phyloP scores from a whole-genome alignment of 2,888 invertebrate species.

The Cerceris rybyensis region DNA sequence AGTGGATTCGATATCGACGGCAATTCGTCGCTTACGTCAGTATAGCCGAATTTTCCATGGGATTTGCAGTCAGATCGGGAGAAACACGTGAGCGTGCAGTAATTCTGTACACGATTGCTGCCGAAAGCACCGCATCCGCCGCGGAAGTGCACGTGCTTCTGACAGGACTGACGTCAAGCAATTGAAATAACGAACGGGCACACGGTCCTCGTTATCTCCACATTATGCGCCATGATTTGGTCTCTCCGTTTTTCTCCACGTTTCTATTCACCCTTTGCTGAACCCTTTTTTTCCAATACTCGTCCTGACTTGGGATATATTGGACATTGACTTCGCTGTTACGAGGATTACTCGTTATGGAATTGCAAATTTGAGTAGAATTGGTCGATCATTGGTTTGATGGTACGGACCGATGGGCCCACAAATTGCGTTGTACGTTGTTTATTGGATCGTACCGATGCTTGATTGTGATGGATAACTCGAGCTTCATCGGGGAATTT shows the following conservation, averaged over 20 bases:
- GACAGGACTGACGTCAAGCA: constrained; percentile 66
- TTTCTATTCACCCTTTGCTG: background rate
- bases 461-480: no score
- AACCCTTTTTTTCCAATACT: constrained; percentile 1
- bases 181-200: constrained; percentile 66
- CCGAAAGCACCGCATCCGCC: constrained; percentile 56
- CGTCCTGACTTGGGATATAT: background rate
- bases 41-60: constrained; percentile 21
- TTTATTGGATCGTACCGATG: no score
- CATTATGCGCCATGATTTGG: constrained; percentile 50
- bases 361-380: constrained; percentile 7
- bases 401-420: background rate
- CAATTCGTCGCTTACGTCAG: constrained; percentile 14
- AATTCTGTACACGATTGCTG: constrained; percentile 34
- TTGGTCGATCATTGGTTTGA: background rate
- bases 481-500: no score
- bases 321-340: background rate
- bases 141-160: constrained; percentile 65
- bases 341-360: background rate
- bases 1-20: background rate
- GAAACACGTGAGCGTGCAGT: constrained; percentile 42
- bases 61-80: background rate
- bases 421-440: background rate
- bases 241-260: constrained; percentile 29
- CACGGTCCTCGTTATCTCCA: constrained; percentile 35